phyloP scores from a whole-genome alignment of 2,888 invertebrate species.

The Synanthedon andrenaeformis region DNA sequence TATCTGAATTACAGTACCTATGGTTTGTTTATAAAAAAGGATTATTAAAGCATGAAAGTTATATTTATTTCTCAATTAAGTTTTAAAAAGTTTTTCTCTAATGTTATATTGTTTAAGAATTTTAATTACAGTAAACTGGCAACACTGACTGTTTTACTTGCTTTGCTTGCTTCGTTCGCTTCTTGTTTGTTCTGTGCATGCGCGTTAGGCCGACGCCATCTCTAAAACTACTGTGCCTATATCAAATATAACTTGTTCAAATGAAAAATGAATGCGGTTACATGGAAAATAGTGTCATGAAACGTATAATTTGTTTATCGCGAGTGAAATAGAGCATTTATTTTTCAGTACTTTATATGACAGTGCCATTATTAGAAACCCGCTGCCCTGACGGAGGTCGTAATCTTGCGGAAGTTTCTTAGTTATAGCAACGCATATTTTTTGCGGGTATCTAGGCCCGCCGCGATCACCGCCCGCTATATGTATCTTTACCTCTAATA shows the following conservation, averaged over 20 bases:
- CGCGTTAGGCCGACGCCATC: slow-evolving; percentile 72
- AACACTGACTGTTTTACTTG: too few species aligned
- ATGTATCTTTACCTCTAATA: slow-evolving; percentile 42
- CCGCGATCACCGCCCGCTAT: slow-evolving; percentile 33
- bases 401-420: slow-evolving; percentile 62
- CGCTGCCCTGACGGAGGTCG: slow-evolving; percentile 38
- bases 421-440: slow-evolving; percentile 64
- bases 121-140: too few species aligned
- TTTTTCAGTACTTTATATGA: slow-evolving; percentile 27
- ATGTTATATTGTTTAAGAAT: too few species aligned
- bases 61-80: not conserved
- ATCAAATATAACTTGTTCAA: slow-evolving; percentile 39
- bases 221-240: slow-evolving; percentile 60
- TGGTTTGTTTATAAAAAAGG: too few species aligned
- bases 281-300: slow-evolving; percentile 16
- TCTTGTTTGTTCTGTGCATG: slow-evolving; percentile 47
- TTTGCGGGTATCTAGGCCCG: slow-evolving; percentile 48
- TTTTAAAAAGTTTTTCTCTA: too few species aligned
- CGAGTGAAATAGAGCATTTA: slow-evolving; percentile 37
- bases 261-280: slow-evolving; percentile 44
- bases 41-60: not conserved
- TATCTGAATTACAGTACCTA: too few species aligned
- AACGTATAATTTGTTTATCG: slow-evolving; percentile 45
- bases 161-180: too few species aligned
- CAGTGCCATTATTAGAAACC: slow-evolving; percentile 28